These are phyloP conservation scores for Bugula neritina DNA, from an alignment of 2,888 invertebrate genomes.

Conservation along the genomic window DNA sequence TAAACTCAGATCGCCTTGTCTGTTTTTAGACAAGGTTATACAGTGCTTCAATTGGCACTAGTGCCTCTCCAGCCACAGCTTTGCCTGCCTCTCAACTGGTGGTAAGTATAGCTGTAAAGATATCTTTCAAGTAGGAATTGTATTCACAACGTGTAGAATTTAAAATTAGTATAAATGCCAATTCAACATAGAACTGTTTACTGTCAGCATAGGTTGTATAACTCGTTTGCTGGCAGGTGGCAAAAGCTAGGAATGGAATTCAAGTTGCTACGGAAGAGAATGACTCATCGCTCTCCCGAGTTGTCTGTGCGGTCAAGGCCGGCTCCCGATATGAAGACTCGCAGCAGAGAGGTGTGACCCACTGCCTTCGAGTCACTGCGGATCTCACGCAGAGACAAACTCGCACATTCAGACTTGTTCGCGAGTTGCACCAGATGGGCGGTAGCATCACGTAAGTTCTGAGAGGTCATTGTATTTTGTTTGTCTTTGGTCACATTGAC, in stretches of 20 bases:
- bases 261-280: conserved; percentile 17
- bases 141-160: too few relatives aligned
- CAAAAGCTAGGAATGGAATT: conserved; percentile 16
- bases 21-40: too few relatives aligned
- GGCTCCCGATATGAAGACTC: conserved; percentile 22
- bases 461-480: background rate
- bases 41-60: too few relatives aligned
- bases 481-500: background rate
- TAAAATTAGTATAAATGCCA: too few relatives aligned
- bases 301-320: conserved; percentile 23
- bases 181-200: too few relatives aligned
- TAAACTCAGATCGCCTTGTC: too few relatives aligned
- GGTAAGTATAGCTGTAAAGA: too few relatives aligned
- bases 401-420: background rate
- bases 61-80: too few relatives aligned
- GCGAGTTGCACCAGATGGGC: conserved; percentile 8
- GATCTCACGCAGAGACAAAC: background rate
- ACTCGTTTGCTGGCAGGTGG: too few relatives aligned
- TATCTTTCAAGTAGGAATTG: too few relatives aligned
- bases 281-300: conserved; percentile 7
- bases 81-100: too few relatives aligned
- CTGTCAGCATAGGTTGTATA: too few relatives aligned
- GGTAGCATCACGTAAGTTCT: conserved; percentile 17
- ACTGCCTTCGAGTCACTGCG: conserved; percentile 19
- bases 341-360: conserved; percentile 21